Base-by-base conservation (phyloP, 37 sponge, comb jelly and placozoan genomes). In the Sycon ciliatum region DNA sequence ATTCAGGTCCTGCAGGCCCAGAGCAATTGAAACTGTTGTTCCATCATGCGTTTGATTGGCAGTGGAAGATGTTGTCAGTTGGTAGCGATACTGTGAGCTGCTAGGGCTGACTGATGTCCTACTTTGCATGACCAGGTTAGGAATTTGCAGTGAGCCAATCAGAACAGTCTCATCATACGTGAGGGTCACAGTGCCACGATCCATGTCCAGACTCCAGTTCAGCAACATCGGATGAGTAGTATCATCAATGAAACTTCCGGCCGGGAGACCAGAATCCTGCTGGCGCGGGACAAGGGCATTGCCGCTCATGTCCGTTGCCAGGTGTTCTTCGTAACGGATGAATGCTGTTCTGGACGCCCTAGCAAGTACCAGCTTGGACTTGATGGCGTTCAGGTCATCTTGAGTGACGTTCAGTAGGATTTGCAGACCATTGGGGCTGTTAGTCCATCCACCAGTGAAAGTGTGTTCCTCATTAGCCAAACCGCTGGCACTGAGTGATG, bases 81-180 rank as follows among this genome's bases (percentile, higher is more conserved):
- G n/a, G n/a, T n/a, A n/a, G n/a, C n/a, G n/a, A n/a, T n/a, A n/a
- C n/a, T n/a, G n/a, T n/a, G n/a, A n/a, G n/a, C n/a, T n/a, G n/a
- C n/a, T n/a, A n/a, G n/a, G n/a, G n/a, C n/a, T n/a, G n/a, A n/a
- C n/a, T n/a, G 40, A 34, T n/a, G 24, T 49, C 22, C 56, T 56
- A 69, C 69, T 82, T 7, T 36, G 67, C 39, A 92, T 46, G 29
- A 81, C 74, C 20, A 92, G 62, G 18, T 65, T 30, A 3, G 82
- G 61, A 31, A 80, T 82, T 36, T 87, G 74, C 31, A 87, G 57
- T 0, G 81, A 65, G 7, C 68, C 49, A 0, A 71, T 40, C 26
- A 85, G 75, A 9, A 92, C 86, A 52, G 88, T 83, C 65, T 92
- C 93, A 60, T 74, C 57, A 49, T 87, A 92, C 1, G 76, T 55